These are phyloP conservation scores for Sphaerolaimus hirsutus DNA, from an alignment of 2,888 invertebrate species.

Conservation along the genomic window DNA sequence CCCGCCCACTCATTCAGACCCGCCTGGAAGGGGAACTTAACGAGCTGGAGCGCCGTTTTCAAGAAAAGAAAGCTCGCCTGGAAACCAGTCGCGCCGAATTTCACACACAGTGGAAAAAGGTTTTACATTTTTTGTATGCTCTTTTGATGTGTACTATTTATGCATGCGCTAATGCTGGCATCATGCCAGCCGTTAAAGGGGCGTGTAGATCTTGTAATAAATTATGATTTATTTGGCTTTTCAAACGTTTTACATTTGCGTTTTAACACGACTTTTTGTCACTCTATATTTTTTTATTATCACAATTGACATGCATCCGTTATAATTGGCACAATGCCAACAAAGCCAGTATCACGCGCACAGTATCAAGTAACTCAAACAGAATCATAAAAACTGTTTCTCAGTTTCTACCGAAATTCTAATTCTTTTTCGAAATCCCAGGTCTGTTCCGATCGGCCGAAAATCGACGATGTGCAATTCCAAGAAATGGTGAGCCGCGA, in stretches of 20 bases:
- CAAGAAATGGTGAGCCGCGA: conserved; percentile 69
- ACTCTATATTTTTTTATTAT: neutral
- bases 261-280: neutral
- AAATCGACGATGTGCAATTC: conserved; percentile 76
- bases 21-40: conserved; percentile 2
- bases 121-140: neutral
- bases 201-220: no score
- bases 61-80: neutral
- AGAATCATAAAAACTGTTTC: no score
- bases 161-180: no score
- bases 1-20: no score
- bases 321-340: neutral
- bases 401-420: no score
- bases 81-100: neutral
- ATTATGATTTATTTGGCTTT: no score
- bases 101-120: neutral
- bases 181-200: no score
- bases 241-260: no score
- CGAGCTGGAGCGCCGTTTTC: neutral
- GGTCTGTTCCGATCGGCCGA: conserved; percentile 21
- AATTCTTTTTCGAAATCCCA: no score
- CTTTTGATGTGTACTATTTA: neutral
- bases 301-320: neutral
- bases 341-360: no score
- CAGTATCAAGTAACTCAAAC: no score